Evolutionary conservation across 2,888 invertebrate species (phyloP), one percentile per base, ranked within the genome.

Genomic region (Drosophila hamatofila): DNA sequence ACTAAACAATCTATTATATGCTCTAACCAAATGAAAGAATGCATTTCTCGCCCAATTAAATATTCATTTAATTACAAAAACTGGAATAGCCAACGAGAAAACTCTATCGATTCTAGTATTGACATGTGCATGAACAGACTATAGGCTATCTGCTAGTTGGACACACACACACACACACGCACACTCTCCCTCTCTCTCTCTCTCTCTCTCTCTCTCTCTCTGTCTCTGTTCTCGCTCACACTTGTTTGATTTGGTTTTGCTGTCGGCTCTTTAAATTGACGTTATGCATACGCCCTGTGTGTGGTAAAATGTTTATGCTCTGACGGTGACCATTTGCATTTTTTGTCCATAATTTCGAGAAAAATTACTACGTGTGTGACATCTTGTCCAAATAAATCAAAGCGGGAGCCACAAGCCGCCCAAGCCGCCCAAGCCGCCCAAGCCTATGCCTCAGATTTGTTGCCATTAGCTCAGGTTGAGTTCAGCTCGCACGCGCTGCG

Each of bases 361-460:
- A 71, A 75, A 72, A 87, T 78, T 61, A 72, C 72, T 69, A 73
- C 75, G 79, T 88, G 75, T 83, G 81, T 84, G 84, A 87, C 88
- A 83, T 88, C 69, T 84, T 81, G 88, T 75, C 67, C 62, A 88
- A 84, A 88, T 83, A 83, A 83, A 83, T 83, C 75, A 83, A 78
- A 65, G 37, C 11, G 51, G 9, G 39, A 8, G 14, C 12, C 44
- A 11, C 41, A 1, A 35, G 5, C 18, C 37, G n/a, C 39, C n/a
- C 8, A 7, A 30, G 0, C 8, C 30, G 5, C 27, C 1, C 27
- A 30, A 35, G 5, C 3, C 46, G 18, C 35, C 49, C 16, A 25
- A 14, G 14, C n/a, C 48, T 9, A 16, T 73, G 66, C 62, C 57
- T 71, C 69, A 66, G 81, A 81, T 81, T 86, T 80, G 71, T 66